phyloP scores from a whole-genome alignment of 2,113 vertebrate genomes.

The Hystrix cristata region DNA sequence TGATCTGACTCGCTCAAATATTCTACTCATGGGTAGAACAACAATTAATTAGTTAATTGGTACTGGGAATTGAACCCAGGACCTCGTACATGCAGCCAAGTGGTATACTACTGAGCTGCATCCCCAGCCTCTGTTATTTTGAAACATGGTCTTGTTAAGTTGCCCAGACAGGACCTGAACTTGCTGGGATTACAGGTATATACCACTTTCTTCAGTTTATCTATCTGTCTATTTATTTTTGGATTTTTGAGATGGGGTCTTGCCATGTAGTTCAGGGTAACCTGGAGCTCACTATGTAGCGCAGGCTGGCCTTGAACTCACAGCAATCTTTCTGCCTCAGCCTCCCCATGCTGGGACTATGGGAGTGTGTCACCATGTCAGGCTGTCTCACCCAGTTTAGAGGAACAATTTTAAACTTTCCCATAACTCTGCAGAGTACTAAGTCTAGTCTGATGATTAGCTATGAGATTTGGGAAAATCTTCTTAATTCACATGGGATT shows the following conservation, averaged over 20 bases:
- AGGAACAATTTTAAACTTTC: conserved; percentile 8
- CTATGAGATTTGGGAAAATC: not conserved
- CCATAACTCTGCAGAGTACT: not conserved
- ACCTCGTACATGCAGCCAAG: not conserved
- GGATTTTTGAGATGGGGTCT: not conserved
- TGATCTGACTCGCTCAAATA: not conserved
- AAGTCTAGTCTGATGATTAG: not conserved
- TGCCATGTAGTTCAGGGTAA: not conserved
- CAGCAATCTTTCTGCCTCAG: not conserved
- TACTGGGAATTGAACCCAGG: not conserved
- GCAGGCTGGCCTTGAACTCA: not conserved
- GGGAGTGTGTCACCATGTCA: not conserved
- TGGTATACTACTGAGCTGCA: not conserved
- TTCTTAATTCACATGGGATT: conserved; percentile 34
- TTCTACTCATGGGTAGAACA: not conserved
- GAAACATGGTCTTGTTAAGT: not conserved
- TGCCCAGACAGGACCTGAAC: not conserved
- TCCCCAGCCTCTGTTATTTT: not conserved
- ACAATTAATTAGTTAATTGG: not conserved
- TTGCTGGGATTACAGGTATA: not conserved
- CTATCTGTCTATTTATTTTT: not conserved
- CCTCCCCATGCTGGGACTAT: not conserved
- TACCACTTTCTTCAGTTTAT: not conserved
- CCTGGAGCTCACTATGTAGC: not conserved
- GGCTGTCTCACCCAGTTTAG: not conserved